Evolutionary conservation across 2,113 vertebrate genomes (phyloP), one percentile per base, ranked within the genome.

Genomic region (Tonatia bakeri): DNA sequence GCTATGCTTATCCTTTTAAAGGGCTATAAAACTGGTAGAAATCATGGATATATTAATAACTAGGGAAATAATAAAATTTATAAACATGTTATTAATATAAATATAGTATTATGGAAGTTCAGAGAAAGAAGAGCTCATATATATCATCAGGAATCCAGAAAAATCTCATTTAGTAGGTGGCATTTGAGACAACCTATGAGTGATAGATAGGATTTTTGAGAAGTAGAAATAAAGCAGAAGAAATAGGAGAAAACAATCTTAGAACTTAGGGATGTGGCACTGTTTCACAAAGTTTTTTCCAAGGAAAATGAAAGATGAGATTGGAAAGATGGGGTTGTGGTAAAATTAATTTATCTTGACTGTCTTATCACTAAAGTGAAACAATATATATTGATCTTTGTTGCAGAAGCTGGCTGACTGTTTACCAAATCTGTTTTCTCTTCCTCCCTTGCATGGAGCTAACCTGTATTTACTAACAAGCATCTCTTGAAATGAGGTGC

Each of bases 31-130:
- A 80, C 28, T 70, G 54, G 15, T 43, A 75, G 45, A 95, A 75
- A 56, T 75, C 54, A 24, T 65, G 7, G 83, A 56, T 83, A 90
- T 67, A 90, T 72, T 88, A 92, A 93, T 70, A 95, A 88, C 72
- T 79, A 47, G 14, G 22, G 73, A 94, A 69, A 81, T 90, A 95
- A 76, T 24, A 93, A 31, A 61, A 75, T 56, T 31, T 61, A 75
- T 75, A 90, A 77, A 26, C 28, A 75, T 1, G 56, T 33, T 88
- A 52, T 91, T 81, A 85, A 91, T 54, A 72, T 70, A 47, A 91
- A 59, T 83, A 50, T 92, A 83, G 1, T 38, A n/a, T 52, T 56
- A 50, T 75, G 31, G 45, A 79, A 20, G 1, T 82, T 3, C 15
- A 79, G 54, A n/a, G 52, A 94, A 92, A 81, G 24, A 31, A 87